Conservation (phyloP, 2,888 invertebrate species). For the Resseliella maxima region DNA sequence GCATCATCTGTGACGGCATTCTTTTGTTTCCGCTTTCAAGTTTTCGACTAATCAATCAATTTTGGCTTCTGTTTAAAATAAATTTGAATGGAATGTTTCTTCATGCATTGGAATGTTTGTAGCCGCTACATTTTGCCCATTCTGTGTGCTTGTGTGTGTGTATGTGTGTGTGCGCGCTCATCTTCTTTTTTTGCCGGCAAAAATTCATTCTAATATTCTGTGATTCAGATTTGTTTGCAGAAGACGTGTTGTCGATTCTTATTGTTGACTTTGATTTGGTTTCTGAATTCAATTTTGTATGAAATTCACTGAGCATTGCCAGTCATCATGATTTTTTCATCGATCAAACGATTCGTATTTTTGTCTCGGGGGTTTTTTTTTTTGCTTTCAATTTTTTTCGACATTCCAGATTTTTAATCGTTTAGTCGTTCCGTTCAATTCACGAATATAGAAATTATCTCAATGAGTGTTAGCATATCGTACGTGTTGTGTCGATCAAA, state of each 20-base stretch:
- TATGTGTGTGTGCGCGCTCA: not conserved
- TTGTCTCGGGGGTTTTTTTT: not conserved
- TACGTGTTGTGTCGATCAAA: not conserved
- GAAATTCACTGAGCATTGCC: not conserved
- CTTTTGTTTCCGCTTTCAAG: constrained; percentile 56
- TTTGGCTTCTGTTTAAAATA: constrained; percentile 56
- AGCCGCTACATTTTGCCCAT: constrained; percentile 37
- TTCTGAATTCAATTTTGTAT: no score
- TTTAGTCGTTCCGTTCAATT: not conserved
- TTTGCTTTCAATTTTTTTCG: not conserved
- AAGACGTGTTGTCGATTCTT: not conserved
- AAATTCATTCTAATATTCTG: constrained; percentile 12
- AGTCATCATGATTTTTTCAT: not conserved
- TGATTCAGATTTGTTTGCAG: not conserved
- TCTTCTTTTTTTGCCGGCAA: not conserved
- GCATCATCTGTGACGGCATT: constrained; percentile 55
- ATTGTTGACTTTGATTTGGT: not conserved
- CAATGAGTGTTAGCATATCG: constrained; percentile 28
- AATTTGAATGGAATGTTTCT: constrained; percentile 55
- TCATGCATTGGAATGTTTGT: constrained; percentile 44
- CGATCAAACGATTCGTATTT: not conserved
- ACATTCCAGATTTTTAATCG: not conserved
- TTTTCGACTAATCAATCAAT: constrained; percentile 56
- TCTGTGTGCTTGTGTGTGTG: no score
- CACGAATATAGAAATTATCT: constrained; percentile 31